Conservation (phyloP, 2,113 vertebrate species). For the Nannospalax galili region DNA sequence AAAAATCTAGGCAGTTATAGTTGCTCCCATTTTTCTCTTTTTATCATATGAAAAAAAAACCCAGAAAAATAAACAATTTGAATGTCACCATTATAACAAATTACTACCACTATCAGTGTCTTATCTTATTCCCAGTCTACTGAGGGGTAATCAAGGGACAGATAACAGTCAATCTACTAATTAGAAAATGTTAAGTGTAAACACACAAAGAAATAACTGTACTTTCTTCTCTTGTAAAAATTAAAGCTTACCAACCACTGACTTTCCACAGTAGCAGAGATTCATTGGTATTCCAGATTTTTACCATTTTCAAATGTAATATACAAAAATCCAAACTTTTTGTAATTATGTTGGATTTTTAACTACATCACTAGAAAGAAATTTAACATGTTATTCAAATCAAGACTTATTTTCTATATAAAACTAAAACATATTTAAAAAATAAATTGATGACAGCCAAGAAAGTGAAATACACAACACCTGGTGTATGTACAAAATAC, state of each 20-base stretch:
- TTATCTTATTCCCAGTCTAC: background rate
- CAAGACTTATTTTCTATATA: constrained; percentile 12
- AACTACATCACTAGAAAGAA: background rate
- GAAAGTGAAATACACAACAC: constrained; percentile 43
- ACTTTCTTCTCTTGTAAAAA: background rate
- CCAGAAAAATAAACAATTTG: background rate
- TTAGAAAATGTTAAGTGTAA: constrained; percentile 16
- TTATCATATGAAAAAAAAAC: constrained; percentile 41
- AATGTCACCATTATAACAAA: constrained; percentile 31
- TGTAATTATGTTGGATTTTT: background rate
- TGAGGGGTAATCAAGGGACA: constrained; percentile 16
- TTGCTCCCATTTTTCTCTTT: background rate
- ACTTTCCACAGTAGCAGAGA: background rate
- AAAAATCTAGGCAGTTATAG: background rate
- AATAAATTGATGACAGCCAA: constrained; percentile 43
- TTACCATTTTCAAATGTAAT: background rate
- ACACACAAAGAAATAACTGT: background rate
- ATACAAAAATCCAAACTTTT: background rate
- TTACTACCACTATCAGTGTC: background rate
- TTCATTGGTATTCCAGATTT: background rate
- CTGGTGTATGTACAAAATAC: constrained; percentile 42
- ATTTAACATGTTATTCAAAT: background rate
- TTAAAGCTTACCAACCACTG: background rate
- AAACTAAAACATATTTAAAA: constrained; percentile 49
- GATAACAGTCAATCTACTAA: background rate